Base-by-base conservation (phyloP, 1,140 invertebrate species). In the Paracyclopina nana region DNA sequence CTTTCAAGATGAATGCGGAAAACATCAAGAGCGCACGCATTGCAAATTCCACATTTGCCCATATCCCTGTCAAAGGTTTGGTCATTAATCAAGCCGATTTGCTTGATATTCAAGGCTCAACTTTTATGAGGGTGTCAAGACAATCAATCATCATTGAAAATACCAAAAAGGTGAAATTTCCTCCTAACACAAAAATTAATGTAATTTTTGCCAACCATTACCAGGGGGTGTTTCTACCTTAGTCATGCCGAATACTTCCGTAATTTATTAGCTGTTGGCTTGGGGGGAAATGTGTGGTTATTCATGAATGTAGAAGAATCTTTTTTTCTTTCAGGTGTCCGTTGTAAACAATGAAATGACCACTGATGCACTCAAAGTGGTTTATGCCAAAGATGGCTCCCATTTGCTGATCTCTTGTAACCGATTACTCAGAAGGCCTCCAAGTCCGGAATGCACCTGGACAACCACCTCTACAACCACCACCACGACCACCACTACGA, bases 341-440 rank as follows among this genome's bases (percentile, higher is more conserved):
- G 34, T 38, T 8, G n/a, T 38, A 3, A 38, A 16, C n/a, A 38
- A 38, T 38, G 34, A 38, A 9, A 38, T 38, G 34, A 38, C 34
- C 34, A 38, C 20, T 20, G 20, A 38, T 8, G 34, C 43, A 28
- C 16, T 48, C 11, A 14, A 28, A 28, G 45, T 48, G 20, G 45
- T 48, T 29, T 16, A 26, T 14, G 45, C 45, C 25, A 27, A n/a
- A 30, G 45, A 48, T 30, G 45, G 45, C 2, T 48, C 45, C 4
- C 28, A 48, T 48, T 29, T 48, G 3, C 27, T 48, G 45, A 48
- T 48, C 22, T 48, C 45, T 9, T 48, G 45, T 26, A 48, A 48
- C 30, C 45, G 45, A 2, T 14, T 48, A 6, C 28, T 26, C 4
- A 11, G 27, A 12, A 9, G 30, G n/a, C 45, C 45, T n/a, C 24